A percentile compares a stretch with the other conserved stretches of the same genome.
These are phyloP conservation scores for Cavia aperea DNA, from an alignment of 2,113 vertebrate genomes.

Conservation along the genomic window DNA sequence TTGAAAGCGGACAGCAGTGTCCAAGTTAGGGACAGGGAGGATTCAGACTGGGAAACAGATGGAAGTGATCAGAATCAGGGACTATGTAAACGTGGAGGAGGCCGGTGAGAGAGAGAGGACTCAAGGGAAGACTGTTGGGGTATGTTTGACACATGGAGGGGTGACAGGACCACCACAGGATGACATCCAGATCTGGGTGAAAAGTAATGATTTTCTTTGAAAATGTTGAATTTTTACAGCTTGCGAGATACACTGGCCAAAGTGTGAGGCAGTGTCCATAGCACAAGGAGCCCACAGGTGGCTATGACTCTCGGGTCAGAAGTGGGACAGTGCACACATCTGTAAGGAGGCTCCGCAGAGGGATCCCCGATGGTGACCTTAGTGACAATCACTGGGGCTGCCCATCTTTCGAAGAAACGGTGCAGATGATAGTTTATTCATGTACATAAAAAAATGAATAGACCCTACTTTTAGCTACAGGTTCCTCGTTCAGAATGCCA, in stretches of 20 bases:
- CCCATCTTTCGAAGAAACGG: not conserved
- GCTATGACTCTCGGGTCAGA: not conserved
- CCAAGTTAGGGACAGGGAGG: fast-evolving
- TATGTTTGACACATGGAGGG: not conserved
- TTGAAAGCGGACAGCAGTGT: fast-evolving
- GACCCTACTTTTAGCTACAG: not conserved
- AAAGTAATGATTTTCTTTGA: not conserved
- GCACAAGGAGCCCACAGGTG: not conserved
- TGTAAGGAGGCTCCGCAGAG: not conserved
- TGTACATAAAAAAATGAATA: not conserved
- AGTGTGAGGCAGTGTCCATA: not conserved
- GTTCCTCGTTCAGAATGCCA: not conserved
- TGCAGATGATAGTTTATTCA: no score
- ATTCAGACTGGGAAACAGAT: fast-evolving
- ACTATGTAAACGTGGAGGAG: no score
- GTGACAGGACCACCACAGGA: not conserved
- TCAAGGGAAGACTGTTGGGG: no score
- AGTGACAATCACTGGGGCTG: not conserved
- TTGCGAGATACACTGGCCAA: not conserved
- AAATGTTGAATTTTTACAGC: not conserved
- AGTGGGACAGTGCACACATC: not conserved
- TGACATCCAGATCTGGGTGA: not conserved
- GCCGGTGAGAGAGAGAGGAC: fast-evolving
- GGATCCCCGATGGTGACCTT: not conserved
- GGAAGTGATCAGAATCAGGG: not conserved